Base-by-base conservation (phyloP, 2,113 vertebrate genomes). In the Tachysurus fulvidraco region DNA sequence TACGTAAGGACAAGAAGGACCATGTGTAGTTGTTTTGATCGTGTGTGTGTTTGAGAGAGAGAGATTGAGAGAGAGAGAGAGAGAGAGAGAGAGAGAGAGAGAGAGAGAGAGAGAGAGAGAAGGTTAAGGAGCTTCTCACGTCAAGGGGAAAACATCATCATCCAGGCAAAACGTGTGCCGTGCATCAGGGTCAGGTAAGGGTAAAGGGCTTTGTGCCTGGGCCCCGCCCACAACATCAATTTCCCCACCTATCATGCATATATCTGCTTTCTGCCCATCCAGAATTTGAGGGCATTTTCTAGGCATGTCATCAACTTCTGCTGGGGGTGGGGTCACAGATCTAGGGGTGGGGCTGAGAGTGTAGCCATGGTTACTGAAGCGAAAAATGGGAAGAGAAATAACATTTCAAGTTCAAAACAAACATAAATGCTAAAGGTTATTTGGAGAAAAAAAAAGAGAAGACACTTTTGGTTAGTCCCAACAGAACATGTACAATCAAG, bases 61-160 rank as follows among this genome's bases (percentile, higher is more conserved):
- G 36, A 36, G 36, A 36, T n/a, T n/a, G 36, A 36, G 36, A 36
- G 36, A 36, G 36, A 36, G 36, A 36, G 36, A 36, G 1, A 36
- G 2, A 2, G 36, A 36, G 36, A 36, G 36, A 36, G 36, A 36
- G 36, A 36, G 36, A 36, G 36, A 36, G 36, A 36, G 36, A 36
- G 36, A 36, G 36, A 36, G 36, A 36, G 36, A 36, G 36, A 36
- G 36, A 36, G 36, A 36, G 10, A 80, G 50, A 88, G 83, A 65
- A 21, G 85, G 79, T 86, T 87, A 25, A 83, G 73, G 10, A 89
- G 91, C 88, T 87, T 94, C 95, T 96, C 96, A 96, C 94, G 79
- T 96, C 89, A 95, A 95, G 87, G 93, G 94, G 21, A 93, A 92
- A 17, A 95, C 93, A 88, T 95, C 91, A 83, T 95, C 93, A 90